These are phyloP conservation scores for Anniella stebbinsi DNA, from an alignment of 2,797 vertebrate genomes.

Conservation along the genomic window DNA sequence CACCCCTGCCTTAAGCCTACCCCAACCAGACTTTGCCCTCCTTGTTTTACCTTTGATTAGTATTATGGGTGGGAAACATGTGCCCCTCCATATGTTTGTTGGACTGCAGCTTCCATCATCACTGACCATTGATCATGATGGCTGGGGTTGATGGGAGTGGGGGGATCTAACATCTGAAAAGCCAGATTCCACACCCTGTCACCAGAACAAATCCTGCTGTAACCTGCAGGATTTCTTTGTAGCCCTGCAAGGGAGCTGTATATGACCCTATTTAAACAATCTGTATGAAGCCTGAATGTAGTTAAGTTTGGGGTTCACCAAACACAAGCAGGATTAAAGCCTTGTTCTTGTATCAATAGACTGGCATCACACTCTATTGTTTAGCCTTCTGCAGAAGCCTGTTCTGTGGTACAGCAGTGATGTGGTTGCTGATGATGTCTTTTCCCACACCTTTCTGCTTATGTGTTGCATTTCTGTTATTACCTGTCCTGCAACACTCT, in stretches of 20 bases:
- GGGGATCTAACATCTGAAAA: too few species aligned
- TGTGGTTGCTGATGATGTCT: not conserved
- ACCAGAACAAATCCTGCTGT: not conserved
- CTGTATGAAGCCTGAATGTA: not conserved
- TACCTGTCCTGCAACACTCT: not conserved
- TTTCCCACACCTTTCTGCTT: not conserved
- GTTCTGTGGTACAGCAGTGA: not conserved
- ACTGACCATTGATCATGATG: too few species aligned
- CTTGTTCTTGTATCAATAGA: not conserved
- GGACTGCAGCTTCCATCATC: too few species aligned
- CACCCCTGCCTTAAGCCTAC: not conserved
- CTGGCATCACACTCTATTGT: not conserved
- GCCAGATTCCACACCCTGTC: too few species aligned
- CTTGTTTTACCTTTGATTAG: not conserved
- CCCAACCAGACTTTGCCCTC: not conserved
- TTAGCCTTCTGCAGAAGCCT: not conserved
- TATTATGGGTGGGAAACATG: too few species aligned
- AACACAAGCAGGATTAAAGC: not conserved
- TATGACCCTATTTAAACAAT: not conserved
- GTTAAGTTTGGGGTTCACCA: not conserved
- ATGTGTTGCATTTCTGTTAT: not conserved
- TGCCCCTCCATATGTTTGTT: too few species aligned
- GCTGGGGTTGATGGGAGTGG: too few species aligned
- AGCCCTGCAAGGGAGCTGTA: not conserved
- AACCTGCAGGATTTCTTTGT: not conserved